phyloP scores from a whole-genome alignment of 2,797 vertebrate genomes.

The Petrocephalus schoutedeni region DNA sequence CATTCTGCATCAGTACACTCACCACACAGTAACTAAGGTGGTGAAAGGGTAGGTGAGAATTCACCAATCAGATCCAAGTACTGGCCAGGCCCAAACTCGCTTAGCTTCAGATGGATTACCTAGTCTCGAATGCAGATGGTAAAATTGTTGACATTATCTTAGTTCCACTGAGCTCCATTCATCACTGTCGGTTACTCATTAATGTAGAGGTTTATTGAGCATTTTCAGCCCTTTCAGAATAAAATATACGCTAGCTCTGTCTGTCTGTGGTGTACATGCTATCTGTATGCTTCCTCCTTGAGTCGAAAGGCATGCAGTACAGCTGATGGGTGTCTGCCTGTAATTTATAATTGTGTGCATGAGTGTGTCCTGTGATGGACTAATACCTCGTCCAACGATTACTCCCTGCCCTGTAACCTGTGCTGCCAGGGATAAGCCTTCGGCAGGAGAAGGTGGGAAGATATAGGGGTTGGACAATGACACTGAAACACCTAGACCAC shows the following conservation, averaged over 20 bases:
- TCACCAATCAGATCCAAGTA: too few species aligned
- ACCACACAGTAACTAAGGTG: too few species aligned
- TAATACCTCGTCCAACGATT: background rate
- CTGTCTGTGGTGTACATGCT: background rate
- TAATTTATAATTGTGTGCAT: background rate
- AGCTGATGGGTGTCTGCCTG: background rate
- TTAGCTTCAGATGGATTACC: too few species aligned
- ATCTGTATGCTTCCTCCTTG: background rate
- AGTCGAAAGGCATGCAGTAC: background rate
- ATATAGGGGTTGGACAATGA: background rate
- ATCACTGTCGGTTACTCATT: background rate
- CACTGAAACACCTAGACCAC: background rate
- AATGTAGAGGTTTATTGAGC: background rate
- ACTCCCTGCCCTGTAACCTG: background rate
- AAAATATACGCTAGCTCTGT: background rate
- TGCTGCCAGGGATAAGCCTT: background rate
- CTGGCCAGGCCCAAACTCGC: too few species aligned
- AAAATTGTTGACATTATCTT: too few species aligned
- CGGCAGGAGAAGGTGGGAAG: background rate
- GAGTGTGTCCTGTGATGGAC: too few species aligned
- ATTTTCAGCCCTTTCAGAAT: background rate
- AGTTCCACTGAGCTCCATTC: background rate
- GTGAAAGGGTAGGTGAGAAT: too few species aligned
- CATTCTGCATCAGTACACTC: too few species aligned
- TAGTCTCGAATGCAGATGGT: too few species aligned